A percentile compares a stretch with the other conserved stretches of the same genome.
Evolutionary conservation across 2,797 vertebrate genomes (phyloP).

Genomic region (Chelonia mydas): DNA sequence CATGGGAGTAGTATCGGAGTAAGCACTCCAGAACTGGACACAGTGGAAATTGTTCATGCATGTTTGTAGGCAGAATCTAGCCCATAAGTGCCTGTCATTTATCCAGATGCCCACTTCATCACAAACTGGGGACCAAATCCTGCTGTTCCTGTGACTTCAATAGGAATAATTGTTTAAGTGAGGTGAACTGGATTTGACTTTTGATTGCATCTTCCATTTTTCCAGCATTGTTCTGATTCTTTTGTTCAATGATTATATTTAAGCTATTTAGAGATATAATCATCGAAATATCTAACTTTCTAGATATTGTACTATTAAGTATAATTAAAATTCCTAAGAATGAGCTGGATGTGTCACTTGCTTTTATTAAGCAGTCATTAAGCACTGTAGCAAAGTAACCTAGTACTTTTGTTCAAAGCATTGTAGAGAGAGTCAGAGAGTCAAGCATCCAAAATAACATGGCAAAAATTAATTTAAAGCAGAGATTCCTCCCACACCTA

Average conservation of each 20-base stretch:
- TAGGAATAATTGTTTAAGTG: neutral
- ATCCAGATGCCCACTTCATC: neutral
- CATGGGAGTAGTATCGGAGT: neutral
- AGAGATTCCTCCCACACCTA: neutral
- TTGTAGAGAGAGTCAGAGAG: neutral
- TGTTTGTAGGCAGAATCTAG: neutral
- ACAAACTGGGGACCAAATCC: neutral
- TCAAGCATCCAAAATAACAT: neutral
- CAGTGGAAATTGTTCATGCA: neutral
- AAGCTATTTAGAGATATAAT: neutral
- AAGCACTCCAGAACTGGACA: neutral
- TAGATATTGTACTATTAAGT: neutral
- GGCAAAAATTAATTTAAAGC: neutral
- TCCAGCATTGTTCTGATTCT: neutral
- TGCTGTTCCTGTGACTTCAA: neutral
- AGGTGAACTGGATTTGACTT: neutral
- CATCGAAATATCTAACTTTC: neutral
- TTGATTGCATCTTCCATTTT: neutral
- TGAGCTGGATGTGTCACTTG: constrained; percentile 58
- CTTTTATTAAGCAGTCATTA: constrained; percentile 69
- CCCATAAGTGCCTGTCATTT: neutral
- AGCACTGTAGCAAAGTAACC: constrained; percentile 18
- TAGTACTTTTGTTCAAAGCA: constrained; percentile 35
- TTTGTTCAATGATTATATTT: neutral
- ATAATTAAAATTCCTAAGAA: neutral